Base-by-base conservation (phyloP, 1,140 invertebrate species). In the Pseudomyrmex dendroicus region DNA sequence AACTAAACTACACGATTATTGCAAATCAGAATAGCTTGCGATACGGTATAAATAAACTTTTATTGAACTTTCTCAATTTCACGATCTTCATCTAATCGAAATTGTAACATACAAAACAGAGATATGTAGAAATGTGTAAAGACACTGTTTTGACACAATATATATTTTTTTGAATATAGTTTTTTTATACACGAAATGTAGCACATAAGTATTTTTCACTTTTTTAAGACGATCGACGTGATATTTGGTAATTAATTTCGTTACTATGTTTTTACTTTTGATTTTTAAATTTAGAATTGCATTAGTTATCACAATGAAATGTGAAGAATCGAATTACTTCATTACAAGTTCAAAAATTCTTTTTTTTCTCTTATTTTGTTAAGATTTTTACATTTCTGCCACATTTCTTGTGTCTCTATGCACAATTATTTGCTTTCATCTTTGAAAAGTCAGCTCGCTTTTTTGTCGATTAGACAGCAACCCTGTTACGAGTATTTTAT, bases 371-470 rank as follows among this genome's bases (percentile, higher is more conserved):
- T 56, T 62, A 44, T 3, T 15, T 78, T 50, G 20, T 70, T 46
- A 85, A 88, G 73, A 20, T 74, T 52, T 64, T 74, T 77, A 83
- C 25, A 85, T 83, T 83, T 20, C 50, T 82, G 25, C 66, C 17
- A 72, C 20, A 82, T 82, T 77, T 83, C 15, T 68, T 77, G 78
- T 78, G 74, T 85, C 25, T 77, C 67, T 77, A 44, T 48, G 83
- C 73, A 88, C 86, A 87, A 73, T 85, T 88, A 54, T 74, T 88
- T 85, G 67, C 63, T 83, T 66, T 85, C 63, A 85, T 52, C 63
- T 50, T 52, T 82, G 54, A 73, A 72, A 85, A 70, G 67, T 86
- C 62, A 88, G 63, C 63, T 84, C 59, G 59, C 35, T 76, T 57
- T 57, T 35, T 62, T 57, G 63, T 89, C 68, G 78, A 86, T 59